Base-by-base conservation (phyloP, 1,140 invertebrate genomes). In the Neodiprion fabricii region DNA sequence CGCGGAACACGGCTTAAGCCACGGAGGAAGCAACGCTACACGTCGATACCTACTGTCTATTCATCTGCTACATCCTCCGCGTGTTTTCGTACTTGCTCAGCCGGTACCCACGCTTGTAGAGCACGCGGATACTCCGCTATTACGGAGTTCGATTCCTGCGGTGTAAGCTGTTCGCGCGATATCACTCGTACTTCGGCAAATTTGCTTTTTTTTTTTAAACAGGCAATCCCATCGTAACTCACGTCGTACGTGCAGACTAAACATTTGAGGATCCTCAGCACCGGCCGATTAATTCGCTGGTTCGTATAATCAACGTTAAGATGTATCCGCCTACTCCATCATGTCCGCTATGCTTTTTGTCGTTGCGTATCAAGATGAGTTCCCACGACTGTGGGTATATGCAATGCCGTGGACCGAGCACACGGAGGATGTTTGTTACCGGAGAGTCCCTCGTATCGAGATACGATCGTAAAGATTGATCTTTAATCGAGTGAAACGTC, bases 401-500 rank as follows among this genome's bases (percentile, higher is more conserved):
- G 28, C 5, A 40, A 40, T 40, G 28, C 28, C 28, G 28, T 40
- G 28, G 28, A 40, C 28, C 28, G 28, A 40, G 28, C 5, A 40
- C 28, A 40, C 28, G 28, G 28, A 40, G 53, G 53, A 17, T 61
- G 53, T 61, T 61, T 61, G 53, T 40, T 61, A 61, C 53, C 0
- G 53, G 9, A 12, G 53, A 61, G 53, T 61, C 53, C 28, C n/a
- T 61, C 53, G 53, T 61, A 61, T 61, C 53, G 9, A 61, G 53
- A 61, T 61, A 17, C n/a, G 53, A 61, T 61, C 11, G 9, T 14
- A 14, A 61, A 61, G 53, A 61, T 61, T 61, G 53, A 61, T 61
- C 53, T 61, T 61, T 61, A 61, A 85, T 85, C 82, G 81, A 82
- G 81, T 82, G 80, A 82, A 83, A 84, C 83, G 83, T 87, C 82